These are phyloP conservation scores for Halichoeres trimaculatus DNA, from an alignment of 2,113 vertebrate species.

Conservation along the genomic window DNA sequence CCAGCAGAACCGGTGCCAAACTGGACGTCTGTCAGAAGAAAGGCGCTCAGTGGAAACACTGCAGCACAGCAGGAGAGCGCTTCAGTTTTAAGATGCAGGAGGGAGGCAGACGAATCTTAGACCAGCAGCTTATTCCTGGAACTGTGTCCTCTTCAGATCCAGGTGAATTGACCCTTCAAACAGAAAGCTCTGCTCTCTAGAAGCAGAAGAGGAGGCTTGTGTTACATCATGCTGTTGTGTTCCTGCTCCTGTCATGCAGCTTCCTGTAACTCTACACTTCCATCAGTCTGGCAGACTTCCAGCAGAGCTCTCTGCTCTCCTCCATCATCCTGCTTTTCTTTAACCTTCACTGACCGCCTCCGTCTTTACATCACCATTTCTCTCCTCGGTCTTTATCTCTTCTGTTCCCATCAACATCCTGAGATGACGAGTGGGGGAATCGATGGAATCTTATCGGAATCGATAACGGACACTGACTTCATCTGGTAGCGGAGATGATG, in stretches of 20 bases:
- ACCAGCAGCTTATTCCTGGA: background rate
- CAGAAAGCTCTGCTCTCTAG: background rate
- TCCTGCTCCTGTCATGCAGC: background rate
- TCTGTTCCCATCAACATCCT: conserved; percentile 2
- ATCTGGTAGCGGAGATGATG: background rate
- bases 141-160: background rate
- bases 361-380: background rate
- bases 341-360: background rate
- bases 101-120: background rate
- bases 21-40: conserved; percentile 38
- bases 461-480: background rate
- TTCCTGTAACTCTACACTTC: conserved; percentile 56
- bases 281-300: conserved; percentile 31
- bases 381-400: background rate
- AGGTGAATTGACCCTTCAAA: background rate
- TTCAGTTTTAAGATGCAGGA: background rate
- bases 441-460: conserved; percentile 31
- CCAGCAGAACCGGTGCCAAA: conserved; percentile 17
- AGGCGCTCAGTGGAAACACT: conserved; percentile 4
- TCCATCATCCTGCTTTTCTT: conserved; percentile 11
- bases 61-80: conserved; percentile 1
- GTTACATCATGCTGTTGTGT: conserved; percentile 6
- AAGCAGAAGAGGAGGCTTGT: background rate
- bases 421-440: conserved; percentile 28
- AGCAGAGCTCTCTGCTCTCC: conserved; percentile 29